Base-by-base conservation (phyloP, 1,140 invertebrate species). In the Zaprionus ornatus region DNA sequence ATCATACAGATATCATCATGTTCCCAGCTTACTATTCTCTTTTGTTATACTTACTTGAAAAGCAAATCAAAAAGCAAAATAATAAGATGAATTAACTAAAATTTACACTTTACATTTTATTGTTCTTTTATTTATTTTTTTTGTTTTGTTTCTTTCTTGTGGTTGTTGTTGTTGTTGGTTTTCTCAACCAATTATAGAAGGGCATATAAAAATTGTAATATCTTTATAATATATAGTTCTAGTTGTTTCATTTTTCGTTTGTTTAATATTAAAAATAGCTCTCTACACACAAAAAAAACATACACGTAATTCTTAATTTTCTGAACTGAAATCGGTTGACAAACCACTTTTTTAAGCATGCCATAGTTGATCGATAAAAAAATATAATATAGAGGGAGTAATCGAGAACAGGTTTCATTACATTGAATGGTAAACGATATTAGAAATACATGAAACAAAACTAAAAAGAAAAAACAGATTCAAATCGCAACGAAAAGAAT, bases 231-330 rank as follows among this genome's bases (percentile, higher is more conserved):
- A 82, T 76, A 82, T 67, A 79, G 56, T 57, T 77, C 54, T 71
- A 69, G 29, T 67, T 69, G 64, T 45, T 60, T 15, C 15, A 55
- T 65, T 37, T 66, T 74, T 62, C 35, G 76, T 72, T 80, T 69
- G 21, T 68, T 86, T 69, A 86, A 79, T 77, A 79, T 87, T 86
- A 86, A 87, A 86, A 87, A 70, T 87, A 79, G 80, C 71, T 76
- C 80, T 83, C 69, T 77, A 76, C 69, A 67, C 75, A 73, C 74
- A 79, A 76, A 79, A 72, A 70, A 74, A 84, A 63, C 52, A 77
- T 50, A 50, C 45, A 50, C 45, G 40, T 50, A 60, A 56, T 57
- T 61, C n/a, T 71, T 65, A n/a, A 56, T 19, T 54, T 65, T 66
- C 68, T 50, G 69, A 78, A 80, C 15, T 84, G 69, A 57, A 76